phyloP scores from a whole-genome alignment of 2,797 vertebrate genomes.

The Psittacula derbiana region DNA sequence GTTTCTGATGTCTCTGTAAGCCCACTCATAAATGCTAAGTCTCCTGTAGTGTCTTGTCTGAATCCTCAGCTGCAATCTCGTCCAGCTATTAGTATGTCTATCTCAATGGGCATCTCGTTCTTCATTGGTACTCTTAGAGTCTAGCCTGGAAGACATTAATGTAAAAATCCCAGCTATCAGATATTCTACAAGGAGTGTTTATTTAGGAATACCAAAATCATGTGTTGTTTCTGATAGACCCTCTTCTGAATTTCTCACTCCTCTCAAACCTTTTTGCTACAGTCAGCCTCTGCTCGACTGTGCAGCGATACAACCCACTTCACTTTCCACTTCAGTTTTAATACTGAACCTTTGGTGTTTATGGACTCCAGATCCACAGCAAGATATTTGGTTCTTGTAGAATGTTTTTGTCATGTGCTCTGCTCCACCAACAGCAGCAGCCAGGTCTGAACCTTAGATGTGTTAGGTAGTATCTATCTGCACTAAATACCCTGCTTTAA shows the following conservation, averaged over 20 bases:
- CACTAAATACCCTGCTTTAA: neutral
- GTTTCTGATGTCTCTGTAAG: neutral
- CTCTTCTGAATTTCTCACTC: neutral
- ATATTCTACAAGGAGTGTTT: neutral
- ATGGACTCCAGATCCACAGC: fast-evolving
- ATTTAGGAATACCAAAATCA: neutral
- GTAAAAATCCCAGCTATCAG: neutral
- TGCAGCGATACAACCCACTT: neutral
- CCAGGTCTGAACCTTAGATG: neutral
- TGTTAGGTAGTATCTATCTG: neutral
- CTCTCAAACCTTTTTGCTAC: neutral
- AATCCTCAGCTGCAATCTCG: neutral
- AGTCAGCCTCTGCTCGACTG: neutral
- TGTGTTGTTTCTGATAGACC: neutral
- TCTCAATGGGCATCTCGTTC: neutral
- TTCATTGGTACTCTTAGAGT: neutral
- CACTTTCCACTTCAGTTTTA: neutral
- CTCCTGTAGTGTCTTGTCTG: neutral
- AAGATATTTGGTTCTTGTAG: neutral
- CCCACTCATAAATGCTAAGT: neutral
- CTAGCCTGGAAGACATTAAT: neutral
- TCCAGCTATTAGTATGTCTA: neutral
- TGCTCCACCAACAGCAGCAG: neutral
- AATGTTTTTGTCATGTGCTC: neutral
- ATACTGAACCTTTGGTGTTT: neutral